These are phyloP conservation scores for Struthio camelus DNA, from an alignment of 2,113 vertebrate species.

Conservation along the genomic window DNA sequence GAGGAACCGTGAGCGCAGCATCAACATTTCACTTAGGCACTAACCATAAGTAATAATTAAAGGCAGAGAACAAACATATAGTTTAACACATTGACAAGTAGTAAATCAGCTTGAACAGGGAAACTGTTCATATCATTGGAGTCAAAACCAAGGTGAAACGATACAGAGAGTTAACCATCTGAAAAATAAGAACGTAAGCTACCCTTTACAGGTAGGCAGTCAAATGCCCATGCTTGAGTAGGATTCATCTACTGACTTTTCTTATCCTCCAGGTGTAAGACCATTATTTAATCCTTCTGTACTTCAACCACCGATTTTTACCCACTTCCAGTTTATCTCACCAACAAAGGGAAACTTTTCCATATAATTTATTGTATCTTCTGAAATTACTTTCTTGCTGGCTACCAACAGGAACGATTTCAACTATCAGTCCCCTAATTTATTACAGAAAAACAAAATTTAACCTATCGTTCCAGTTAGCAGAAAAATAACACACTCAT, in stretches of 20 bases:
- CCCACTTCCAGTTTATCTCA: background rate
- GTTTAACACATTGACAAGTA: background rate
- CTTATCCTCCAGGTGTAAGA: background rate
- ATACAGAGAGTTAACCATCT: background rate
- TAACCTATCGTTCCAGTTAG: background rate
- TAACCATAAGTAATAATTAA: conserved; percentile 18
- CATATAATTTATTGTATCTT: rapidly evolving
- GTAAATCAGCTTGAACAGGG: background rate
- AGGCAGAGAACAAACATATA: conserved; percentile 6
- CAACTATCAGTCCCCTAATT: background rate
- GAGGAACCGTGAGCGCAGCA: background rate
- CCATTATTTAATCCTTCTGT: background rate
- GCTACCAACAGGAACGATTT: background rate
- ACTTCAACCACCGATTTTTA: background rate
- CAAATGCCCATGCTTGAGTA: background rate
- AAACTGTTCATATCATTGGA: background rate
- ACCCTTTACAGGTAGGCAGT: background rate
- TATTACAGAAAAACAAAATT: background rate
- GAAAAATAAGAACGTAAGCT: background rate
- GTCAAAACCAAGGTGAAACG: background rate
- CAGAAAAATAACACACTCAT: background rate
- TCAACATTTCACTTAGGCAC: conserved; percentile 15
- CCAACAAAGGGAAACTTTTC: background rate
- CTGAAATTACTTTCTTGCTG: background rate
- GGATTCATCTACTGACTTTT: background rate